Conservation (phyloP, 2,888 invertebrate genomes). For the Tenthredo distinguenda region DNA sequence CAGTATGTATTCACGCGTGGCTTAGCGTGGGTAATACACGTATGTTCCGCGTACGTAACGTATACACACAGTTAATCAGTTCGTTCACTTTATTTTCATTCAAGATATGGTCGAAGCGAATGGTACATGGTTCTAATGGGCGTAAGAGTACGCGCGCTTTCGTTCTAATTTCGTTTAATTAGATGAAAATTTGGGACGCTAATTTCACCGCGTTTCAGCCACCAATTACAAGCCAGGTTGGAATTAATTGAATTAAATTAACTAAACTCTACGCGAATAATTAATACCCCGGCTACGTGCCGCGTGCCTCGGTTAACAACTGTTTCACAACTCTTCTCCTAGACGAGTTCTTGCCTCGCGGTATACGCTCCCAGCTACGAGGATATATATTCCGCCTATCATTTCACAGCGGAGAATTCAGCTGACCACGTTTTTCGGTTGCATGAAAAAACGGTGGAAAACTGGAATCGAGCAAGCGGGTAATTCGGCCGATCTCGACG, state of each 20-base stretch:
- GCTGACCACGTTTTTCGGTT: too few relatives aligned
- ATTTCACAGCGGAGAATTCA: too few relatives aligned
- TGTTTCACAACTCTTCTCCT: slow-evolving; percentile 18
- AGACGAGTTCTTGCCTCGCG: not conserved
- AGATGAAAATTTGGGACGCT: slow-evolving; percentile 69
- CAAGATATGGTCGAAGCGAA: not conserved
- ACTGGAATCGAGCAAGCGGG: too few relatives aligned
- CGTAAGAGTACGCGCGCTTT: not conserved
- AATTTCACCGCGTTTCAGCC: slow-evolving; percentile 64
- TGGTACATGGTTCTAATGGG: not conserved
- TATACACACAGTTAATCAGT: not conserved
- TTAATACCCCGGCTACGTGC: slow-evolving; percentile 32
- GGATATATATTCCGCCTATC: too few relatives aligned
- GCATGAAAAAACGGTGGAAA: too few relatives aligned
- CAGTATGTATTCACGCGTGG: not conserved
- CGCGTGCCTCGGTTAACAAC: slow-evolving; percentile 23
- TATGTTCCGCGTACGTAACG: not conserved
- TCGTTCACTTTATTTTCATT: not conserved
- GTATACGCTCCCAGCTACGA: not conserved
- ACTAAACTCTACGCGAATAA: slow-evolving; percentile 58
- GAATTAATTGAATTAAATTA: slow-evolving; percentile 68
- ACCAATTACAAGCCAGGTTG: slow-evolving; percentile 65
- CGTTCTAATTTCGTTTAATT: slow-evolving; percentile 64
- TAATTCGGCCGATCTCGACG: too few relatives aligned
- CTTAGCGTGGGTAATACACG: not conserved